Percentiles rank a stretch among this genome's conserved stretches.
phyloP scores from a whole-genome alignment of 2,797 vertebrate genomes.

The Sardinella longiceps region DNA sequence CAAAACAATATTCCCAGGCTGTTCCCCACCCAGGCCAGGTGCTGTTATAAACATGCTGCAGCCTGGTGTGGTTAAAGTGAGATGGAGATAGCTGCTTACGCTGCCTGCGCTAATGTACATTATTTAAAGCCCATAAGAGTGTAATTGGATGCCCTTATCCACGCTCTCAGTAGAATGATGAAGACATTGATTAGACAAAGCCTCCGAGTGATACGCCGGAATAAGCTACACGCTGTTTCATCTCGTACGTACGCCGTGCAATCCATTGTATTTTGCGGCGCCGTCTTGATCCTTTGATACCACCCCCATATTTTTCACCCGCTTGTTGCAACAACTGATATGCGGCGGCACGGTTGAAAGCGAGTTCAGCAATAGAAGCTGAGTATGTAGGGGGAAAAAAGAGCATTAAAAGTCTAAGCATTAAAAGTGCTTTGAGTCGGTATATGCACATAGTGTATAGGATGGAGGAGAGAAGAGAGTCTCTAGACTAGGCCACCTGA shows the following conservation, averaged over 20 bases:
- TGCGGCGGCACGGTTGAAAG: slow-evolving; percentile 4
- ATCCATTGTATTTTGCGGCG: slow-evolving; percentile 33
- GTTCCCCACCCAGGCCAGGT: slow-evolving; percentile 25
- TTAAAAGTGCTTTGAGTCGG: slow-evolving; percentile 12
- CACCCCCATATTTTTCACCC: slow-evolving; percentile 45
- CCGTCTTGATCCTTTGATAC: slow-evolving; percentile 41
- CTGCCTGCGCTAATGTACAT: background rate
- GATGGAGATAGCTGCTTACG: slow-evolving; percentile 16
- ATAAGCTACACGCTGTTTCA: slow-evolving; percentile 1
- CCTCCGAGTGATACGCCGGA: slow-evolving; percentile 38
- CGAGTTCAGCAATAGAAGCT: slow-evolving; percentile 4
- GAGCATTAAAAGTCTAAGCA: slow-evolving; percentile 30
- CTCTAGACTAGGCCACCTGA: background rate
- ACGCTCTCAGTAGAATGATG: background rate
- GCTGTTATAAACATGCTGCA: background rate
- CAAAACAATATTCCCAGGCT: slow-evolving; percentile 34
- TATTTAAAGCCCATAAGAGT: slow-evolving; percentile 1
- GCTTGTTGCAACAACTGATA: slow-evolving; percentile 47
- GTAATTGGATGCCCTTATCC: slow-evolving; percentile 28
- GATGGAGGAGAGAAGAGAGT: background rate
- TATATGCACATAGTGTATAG: too few species aligned
- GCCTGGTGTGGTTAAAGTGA: slow-evolving; percentile 32
- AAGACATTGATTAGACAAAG: slow-evolving; percentile 29
- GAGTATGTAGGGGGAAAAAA: background rate
- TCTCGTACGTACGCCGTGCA: slow-evolving; percentile 2